Conservation (phyloP, 2,888 invertebrate genomes). For the Imbricaverruca yamaguchii region DNA sequence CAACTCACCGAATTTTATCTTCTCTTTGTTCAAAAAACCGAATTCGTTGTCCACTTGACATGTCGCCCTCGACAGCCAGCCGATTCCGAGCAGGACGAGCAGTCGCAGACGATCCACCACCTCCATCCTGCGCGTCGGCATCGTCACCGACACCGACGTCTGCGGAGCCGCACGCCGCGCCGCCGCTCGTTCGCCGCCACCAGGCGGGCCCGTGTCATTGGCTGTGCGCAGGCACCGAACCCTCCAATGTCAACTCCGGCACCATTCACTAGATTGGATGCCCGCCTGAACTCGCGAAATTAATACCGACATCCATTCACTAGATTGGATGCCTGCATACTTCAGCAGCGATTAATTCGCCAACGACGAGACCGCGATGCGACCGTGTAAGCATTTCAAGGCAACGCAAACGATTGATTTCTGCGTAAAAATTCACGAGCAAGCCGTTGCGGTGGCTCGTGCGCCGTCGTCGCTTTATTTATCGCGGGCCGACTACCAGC, state of each 20-base stretch:
- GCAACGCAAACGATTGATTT: not conserved
- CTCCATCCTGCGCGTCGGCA: no score
- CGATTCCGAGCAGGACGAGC: no score
- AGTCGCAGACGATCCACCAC: not conserved
- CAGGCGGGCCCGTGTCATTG: not conserved
- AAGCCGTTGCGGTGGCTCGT: not conserved
- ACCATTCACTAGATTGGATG: not conserved
- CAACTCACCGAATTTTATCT: not conserved
- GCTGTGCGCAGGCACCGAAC: not conserved
- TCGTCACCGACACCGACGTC: no score
- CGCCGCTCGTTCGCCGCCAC: not conserved
- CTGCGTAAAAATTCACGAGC: not conserved
- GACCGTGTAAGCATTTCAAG: not conserved
- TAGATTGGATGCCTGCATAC: not conserved
- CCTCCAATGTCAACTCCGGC: not conserved
- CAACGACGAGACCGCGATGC: not conserved
- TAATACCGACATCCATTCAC: no score
- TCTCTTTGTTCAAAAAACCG: not conserved
- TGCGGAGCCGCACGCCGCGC: not conserved
- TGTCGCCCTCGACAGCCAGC: no score
- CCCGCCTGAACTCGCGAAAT: no score
- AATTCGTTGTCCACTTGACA: constrained; percentile 5
- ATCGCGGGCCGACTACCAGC: not conserved
- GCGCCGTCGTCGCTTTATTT: not conserved
- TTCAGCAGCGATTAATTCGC: constrained; percentile 2